Evolutionary conservation across 2,888 invertebrate genomes (phyloP).

Genomic region (Ophion costatus): DNA sequence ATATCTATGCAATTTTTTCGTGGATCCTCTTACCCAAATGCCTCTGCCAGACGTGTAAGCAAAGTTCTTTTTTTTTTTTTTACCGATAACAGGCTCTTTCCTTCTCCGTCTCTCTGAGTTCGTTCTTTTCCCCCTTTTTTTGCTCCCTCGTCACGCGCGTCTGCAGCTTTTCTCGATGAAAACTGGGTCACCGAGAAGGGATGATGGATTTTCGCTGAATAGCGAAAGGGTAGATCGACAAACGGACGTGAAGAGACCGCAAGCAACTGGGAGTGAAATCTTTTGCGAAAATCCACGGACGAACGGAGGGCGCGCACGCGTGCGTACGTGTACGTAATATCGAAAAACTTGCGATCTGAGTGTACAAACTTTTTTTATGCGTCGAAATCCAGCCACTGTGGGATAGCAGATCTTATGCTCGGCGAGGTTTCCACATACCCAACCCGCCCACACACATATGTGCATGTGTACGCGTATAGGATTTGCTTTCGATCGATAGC

Average conservation of each 20-base stretch:
- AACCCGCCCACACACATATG: not conserved
- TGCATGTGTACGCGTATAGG: not conserved
- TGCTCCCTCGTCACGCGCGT: not conserved
- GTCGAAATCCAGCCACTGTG: constrained; percentile 27
- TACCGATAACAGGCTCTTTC: constrained; percentile 31
- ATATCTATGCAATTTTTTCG: constrained; percentile 22
- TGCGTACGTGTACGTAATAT: not conserved
- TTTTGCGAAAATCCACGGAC: constrained; percentile 38
- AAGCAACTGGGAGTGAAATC: constrained; percentile 38
- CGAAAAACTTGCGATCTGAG: constrained; percentile 30
- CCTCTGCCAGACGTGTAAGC: constrained; percentile 33
- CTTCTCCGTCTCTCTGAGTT: constrained; percentile 3
- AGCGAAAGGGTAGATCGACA: constrained; percentile 16
- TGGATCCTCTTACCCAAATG: constrained; percentile 27
- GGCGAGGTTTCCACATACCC: not conserved
- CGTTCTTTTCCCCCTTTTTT: constrained; percentile 3
- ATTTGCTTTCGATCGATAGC: constrained; percentile 47
- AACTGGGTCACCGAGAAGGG: constrained; percentile 56
- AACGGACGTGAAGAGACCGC: constrained; percentile 8
- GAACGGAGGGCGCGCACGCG: not conserved
- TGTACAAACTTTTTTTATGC: constrained; percentile 36
- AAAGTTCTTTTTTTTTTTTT: no score
- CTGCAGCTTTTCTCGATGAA: constrained; percentile 52
- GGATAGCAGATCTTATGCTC: constrained; percentile 24
- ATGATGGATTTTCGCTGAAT: constrained; percentile 64